These are phyloP conservation scores for Germaria angustata DNA, from an alignment of 2,888 invertebrate genomes.

Conservation along the genomic window DNA sequence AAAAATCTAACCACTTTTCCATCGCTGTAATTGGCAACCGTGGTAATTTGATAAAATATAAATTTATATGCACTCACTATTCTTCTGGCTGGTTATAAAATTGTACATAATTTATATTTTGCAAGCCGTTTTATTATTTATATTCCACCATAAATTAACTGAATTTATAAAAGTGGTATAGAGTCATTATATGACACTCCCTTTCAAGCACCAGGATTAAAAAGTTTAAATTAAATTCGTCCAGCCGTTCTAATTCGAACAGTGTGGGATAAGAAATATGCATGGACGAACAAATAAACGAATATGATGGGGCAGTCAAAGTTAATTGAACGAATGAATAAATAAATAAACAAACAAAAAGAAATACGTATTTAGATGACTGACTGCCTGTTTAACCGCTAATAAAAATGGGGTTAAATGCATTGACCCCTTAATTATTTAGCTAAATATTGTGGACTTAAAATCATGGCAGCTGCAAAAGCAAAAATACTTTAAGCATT, in stretches of 20 bases:
- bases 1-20: too few relatives aligned
- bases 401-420: conserved; percentile 41
- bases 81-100: too few relatives aligned
- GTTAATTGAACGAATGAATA: conserved; percentile 20
- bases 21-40: too few relatives aligned
- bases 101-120: background rate
- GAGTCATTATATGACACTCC: conserved; percentile 14
- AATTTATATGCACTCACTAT: too few relatives aligned
- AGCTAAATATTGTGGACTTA: background rate
- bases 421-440: conserved; percentile 35
- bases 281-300: background rate
- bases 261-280: background rate
- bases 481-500: too few relatives aligned
- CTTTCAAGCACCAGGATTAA: conserved; percentile 40
- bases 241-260: conserved; percentile 15
- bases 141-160: background rate
- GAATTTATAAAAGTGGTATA: conserved; percentile 7
- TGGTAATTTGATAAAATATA: too few relatives aligned
- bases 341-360: background rate
- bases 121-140: background rate
- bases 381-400: background rate
- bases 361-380: background rate
- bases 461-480: conserved; percentile 31
- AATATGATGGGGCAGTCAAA: conserved; percentile 11
- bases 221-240: conserved; percentile 41